Percentiles rank a stretch among this genome's conserved stretches.
Conservation (phyloP, 2,113 vertebrate genomes). For the Gavia stellata region DNA sequence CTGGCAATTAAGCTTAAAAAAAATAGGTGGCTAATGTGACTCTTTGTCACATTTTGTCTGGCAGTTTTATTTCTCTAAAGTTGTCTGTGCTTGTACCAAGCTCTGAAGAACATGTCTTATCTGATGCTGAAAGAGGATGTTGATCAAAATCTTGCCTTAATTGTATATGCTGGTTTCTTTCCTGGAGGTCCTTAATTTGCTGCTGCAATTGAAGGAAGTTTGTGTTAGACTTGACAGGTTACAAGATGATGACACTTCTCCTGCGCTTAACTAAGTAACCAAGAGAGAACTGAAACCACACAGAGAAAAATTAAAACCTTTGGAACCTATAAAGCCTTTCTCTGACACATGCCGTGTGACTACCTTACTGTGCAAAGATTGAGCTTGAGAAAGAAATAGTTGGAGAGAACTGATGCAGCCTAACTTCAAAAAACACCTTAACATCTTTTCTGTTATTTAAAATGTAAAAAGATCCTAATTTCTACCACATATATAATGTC, state of each 20-base stretch:
- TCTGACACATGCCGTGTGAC: neutral
- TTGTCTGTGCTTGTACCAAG: neutral
- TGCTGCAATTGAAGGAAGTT: neutral
- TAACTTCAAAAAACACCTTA: neutral
- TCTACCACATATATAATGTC: neutral
- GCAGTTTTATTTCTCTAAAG: neutral
- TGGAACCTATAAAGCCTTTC: neutral
- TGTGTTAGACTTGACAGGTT: neutral
- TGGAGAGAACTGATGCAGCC: neutral
- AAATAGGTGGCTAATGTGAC: neutral
- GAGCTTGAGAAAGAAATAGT: neutral
- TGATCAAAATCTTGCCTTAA: neutral
- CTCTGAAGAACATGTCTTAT: neutral
- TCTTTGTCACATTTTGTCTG: no score
- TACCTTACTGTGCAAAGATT: neutral
- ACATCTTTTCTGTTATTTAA: neutral
- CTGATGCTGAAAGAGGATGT: neutral
- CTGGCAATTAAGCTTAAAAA: neutral
- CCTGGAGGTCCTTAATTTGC: accelerated
- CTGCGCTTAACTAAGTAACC: neutral
- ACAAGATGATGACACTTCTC: neutral
- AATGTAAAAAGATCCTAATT: neutral
- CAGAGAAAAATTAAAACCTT: neutral
- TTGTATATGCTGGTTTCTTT: neutral
- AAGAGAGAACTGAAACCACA: neutral